These are phyloP conservation scores for Latheticus oryzae DNA, from an alignment of 2,888 invertebrate genomes.

Conservation along the genomic window DNA sequence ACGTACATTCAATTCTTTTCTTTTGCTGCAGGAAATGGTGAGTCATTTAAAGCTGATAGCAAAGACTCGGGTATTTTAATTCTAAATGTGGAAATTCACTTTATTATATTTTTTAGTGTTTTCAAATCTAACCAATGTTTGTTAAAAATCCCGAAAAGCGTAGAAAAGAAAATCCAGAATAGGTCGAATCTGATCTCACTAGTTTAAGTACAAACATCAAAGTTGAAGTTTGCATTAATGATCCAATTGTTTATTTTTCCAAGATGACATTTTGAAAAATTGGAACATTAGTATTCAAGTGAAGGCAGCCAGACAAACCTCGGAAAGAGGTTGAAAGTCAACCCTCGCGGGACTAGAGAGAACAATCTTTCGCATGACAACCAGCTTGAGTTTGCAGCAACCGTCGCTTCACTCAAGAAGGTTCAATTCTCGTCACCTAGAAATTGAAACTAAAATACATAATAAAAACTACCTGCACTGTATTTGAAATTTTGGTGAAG, in stretches of 20 bases:
- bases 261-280: constrained; percentile 59
- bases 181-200: constrained; percentile 13
- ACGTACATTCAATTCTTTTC: constrained; percentile 7
- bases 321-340: constrained; percentile 61
- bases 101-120: constrained; percentile 12
- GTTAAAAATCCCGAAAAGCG: constrained; percentile 10
- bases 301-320: constrained; percentile 57
- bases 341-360: constrained; percentile 56
- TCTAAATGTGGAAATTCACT: too few relatives aligned
- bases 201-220: constrained; percentile 25
- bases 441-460: constrained; percentile 52
- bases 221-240: constrained; percentile 45
- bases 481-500: constrained; percentile 10
- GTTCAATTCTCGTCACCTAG: constrained; percentile 47
- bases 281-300: constrained; percentile 60
- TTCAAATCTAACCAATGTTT: constrained; percentile 19
- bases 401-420: constrained; percentile 43
- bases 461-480: constrained; percentile 37
- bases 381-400: constrained; percentile 52
- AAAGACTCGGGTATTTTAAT: too few relatives aligned
- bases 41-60: too few relatives aligned
- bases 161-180: constrained; percentile 16
- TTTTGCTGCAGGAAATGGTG: constrained; percentile 6
- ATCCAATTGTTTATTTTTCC: constrained; percentile 56
- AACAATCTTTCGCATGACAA: constrained; percentile 60